Evolutionary conservation across 2,888 invertebrate species (phyloP).

Genomic region (Panopea generosa): DNA sequence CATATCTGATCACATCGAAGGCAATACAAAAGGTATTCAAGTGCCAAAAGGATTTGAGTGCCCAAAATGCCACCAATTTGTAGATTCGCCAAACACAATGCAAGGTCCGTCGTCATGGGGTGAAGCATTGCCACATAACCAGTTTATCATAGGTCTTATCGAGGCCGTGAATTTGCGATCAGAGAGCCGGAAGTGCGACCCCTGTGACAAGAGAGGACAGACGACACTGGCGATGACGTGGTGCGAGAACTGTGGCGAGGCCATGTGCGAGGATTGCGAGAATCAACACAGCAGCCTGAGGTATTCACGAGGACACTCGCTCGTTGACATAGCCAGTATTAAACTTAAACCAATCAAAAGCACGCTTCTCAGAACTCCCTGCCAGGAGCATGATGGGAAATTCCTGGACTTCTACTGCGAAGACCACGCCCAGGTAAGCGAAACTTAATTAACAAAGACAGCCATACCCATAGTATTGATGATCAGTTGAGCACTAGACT

Average conservation of each 20-base stretch:
- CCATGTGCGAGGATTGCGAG: slow-evolving; percentile 64
- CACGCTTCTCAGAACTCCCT: slow-evolving; percentile 59
- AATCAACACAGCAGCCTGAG: slow-evolving; percentile 63
- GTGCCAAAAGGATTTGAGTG: slow-evolving; percentile 61
- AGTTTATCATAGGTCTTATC: slow-evolving; percentile 64
- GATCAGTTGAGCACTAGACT: too few species aligned
- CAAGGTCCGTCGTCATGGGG: slow-evolving; percentile 64
- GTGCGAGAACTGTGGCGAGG: slow-evolving; percentile 68
- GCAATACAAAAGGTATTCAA: slow-evolving; percentile 58
- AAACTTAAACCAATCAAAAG: slow-evolving; percentile 65
- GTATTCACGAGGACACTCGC: slow-evolving; percentile 28
- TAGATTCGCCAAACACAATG: slow-evolving; percentile 51
- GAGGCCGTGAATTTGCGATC: slow-evolving; percentile 63
- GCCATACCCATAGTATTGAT: too few species aligned
- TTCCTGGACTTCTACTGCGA: slow-evolving; percentile 67
- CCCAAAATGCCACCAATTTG: slow-evolving; percentile 62
- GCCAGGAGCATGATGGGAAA: slow-evolving; percentile 63
- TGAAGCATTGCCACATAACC: slow-evolving; percentile 63
- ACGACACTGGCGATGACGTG: slow-evolving; percentile 51
- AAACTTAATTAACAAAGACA: too few species aligned
- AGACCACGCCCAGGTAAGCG: slow-evolving; percentile 61
- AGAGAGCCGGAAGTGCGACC: slow-evolving; percentile 61
- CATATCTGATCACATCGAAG: slow-evolving; percentile 65
- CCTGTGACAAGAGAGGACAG: slow-evolving; percentile 50
- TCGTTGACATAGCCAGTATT: slow-evolving; percentile 63